phyloP scores from a whole-genome alignment of 1,140 invertebrate genomes.

The Drosophila mauritiana region DNA sequence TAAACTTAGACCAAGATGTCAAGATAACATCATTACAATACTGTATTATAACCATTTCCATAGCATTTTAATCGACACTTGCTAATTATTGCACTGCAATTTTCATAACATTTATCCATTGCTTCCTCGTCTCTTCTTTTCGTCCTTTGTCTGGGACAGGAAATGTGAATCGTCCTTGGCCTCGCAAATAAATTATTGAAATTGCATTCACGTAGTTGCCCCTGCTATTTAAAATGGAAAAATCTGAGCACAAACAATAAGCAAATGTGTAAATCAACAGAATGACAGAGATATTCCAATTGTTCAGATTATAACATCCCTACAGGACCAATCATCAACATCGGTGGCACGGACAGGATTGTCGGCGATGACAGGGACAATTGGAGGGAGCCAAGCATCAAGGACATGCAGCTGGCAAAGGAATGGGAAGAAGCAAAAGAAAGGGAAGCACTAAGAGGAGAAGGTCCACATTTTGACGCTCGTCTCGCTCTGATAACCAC shows the following conservation, averaged over 20 bases:
- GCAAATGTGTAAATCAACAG: constrained; percentile 69
- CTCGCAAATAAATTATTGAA: constrained; percentile 56
- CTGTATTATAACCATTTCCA: background rate
- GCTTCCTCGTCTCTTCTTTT: constrained; percentile 23
- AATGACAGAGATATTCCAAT: constrained; percentile 57
- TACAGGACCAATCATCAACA: constrained; percentile 54
- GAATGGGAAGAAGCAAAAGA: background rate
- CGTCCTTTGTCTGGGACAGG: background rate
- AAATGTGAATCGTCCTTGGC: constrained; percentile 31
- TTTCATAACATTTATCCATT: constrained; percentile 51
- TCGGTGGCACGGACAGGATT: constrained; percentile 56
- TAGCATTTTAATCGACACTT: constrained; percentile 28
- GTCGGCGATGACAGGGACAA: constrained; percentile 59
- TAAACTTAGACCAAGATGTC: no score
- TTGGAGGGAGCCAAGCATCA: constrained; percentile 32
- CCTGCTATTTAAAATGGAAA: constrained; percentile 26
- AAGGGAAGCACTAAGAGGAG: constrained; percentile 11
- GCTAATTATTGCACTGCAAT: constrained; percentile 59
- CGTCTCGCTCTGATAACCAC: constrained; percentile 36
- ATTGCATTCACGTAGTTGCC: constrained; percentile 38
- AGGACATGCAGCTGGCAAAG: constrained; percentile 20
- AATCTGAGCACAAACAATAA: constrained; percentile 42
- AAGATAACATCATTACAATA: no score
- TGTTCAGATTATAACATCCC: constrained; percentile 76
- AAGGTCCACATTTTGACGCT: constrained; percentile 19